Evolutionary conservation across 2,113 vertebrate genomes (phyloP), one percentile per base, ranked within the genome.

Genomic region (Clarias macrocephalus): DNA sequence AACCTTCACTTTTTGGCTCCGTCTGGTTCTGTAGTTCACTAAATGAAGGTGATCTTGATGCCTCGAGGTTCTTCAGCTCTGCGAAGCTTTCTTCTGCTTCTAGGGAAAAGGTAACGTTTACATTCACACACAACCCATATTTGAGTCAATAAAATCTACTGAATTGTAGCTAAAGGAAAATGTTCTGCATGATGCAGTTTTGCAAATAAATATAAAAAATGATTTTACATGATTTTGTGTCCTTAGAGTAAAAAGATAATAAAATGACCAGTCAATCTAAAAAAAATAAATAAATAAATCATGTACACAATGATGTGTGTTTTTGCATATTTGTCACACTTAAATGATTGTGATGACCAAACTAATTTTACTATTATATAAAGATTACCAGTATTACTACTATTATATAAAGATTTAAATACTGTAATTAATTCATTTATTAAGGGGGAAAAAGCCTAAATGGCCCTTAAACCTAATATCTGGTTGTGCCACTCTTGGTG

Each of bases 31-130:
- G 85, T 25, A n/a, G 56, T 9, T 89, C 86, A 73, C 84, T 68
- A 62, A 83, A 85, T 37, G 89, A 89, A 1, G 88, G 80, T 33
- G 88, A 90, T 85, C 85, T 80, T 5, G 88, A 89, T 10, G 75
- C 68, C 59, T 90, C 85, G 5, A 90, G 86, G 56, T 90, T 87
- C 79, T 63, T 87, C 28, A 90, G 85, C 72, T 90, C 88, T 6
- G 52, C 86, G 37, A 83, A 89, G 23, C 86, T 87, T 59, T 90
- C 89, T 12, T 89, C 85, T 4, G 88, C 81, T 86, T 88, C 85
- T 90, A 66, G 0, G 21, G 48, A 87, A 23, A 80, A 13, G 6
- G 57, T 5, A 23, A 54, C 48, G 11, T 83, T 85, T 9, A 25
- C 52, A 57, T 54, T 70, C 54, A 60, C 21, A 28, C 9, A 54